phyloP scores from a whole-genome alignment of 2,113 vertebrate genomes.

The Actenoides lindsayi region DNA sequence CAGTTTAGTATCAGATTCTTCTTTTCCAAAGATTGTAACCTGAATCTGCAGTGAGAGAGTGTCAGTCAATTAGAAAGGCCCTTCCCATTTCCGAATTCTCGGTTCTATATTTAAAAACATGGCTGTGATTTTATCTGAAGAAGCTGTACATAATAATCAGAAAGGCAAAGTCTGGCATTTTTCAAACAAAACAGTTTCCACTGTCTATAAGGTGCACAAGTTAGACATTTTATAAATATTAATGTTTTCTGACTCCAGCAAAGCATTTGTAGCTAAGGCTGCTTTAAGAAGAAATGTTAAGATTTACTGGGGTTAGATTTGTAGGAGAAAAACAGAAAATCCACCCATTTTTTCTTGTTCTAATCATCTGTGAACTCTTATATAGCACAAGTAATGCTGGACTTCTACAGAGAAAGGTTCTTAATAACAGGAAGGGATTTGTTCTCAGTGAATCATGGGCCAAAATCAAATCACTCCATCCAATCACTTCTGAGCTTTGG shows the following conservation, averaged over 20 bases:
- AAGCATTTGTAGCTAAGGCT: background rate
- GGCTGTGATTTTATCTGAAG: background rate
- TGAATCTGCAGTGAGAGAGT: background rate
- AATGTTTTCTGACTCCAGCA: background rate
- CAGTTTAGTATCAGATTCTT: background rate
- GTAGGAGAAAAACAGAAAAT: background rate
- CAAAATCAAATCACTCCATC: conserved; percentile 22
- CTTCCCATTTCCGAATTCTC: background rate
- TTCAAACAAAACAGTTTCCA: background rate
- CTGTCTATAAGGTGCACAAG: background rate
- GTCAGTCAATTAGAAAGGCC: background rate
- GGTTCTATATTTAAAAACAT: background rate
- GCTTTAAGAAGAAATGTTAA: conserved; percentile 6
- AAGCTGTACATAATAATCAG: background rate
- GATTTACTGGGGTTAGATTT: conserved; percentile 6
- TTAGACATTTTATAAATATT: conserved; percentile 17
- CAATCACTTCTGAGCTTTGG: background rate
- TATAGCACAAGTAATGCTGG: background rate
- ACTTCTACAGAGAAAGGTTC: background rate
- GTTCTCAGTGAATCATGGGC: background rate
- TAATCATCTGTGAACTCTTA: background rate
- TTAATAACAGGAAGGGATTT: conserved; percentile 23
- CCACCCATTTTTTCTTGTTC: background rate
- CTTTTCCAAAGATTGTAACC: background rate
- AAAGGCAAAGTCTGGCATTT: background rate